A percentile compares a stretch with the other conserved stretches of the same genome.
These are phyloP conservation scores for Tapirus indicus DNA, from an alignment of 2,797 vertebrate species.

Conservation along the genomic window DNA sequence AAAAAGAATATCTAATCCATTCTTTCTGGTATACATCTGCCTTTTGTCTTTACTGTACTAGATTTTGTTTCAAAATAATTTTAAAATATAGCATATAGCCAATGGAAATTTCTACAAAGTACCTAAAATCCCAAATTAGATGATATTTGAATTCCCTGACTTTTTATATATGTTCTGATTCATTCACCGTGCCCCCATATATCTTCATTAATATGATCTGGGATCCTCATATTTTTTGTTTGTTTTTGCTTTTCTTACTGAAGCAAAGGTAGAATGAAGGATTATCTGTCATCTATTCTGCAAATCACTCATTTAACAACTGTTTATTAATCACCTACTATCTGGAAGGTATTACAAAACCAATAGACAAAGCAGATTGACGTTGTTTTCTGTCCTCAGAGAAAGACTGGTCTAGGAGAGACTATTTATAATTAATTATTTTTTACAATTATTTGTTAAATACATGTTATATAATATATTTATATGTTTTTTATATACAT, in stretches of 20 bases:
- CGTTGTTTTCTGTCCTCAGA: neutral
- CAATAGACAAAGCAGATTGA: neutral
- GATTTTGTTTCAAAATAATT: constrained; percentile 6
- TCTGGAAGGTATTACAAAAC: neutral
- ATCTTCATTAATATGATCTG: neutral
- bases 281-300: neutral
- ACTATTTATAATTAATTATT: neutral
- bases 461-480: neutral
- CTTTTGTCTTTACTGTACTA: neutral
- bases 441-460: neutral
- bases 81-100: neutral
- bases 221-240: neutral
- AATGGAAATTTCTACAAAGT: neutral
- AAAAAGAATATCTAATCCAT: neutral
- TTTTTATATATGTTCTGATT: neutral
- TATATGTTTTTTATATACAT: neutral
- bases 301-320: neutral
- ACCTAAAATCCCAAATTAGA: neutral
- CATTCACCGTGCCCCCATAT: neutral
- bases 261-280: neutral
- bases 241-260: neutral
- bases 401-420: neutral
- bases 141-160: neutral
- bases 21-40: neutral
- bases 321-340: neutral